Evolutionary conservation across 1,140 invertebrate genomes (phyloP), one percentile per base, ranked within the genome.

Genomic region (Dufourea novaeangliae): DNA sequence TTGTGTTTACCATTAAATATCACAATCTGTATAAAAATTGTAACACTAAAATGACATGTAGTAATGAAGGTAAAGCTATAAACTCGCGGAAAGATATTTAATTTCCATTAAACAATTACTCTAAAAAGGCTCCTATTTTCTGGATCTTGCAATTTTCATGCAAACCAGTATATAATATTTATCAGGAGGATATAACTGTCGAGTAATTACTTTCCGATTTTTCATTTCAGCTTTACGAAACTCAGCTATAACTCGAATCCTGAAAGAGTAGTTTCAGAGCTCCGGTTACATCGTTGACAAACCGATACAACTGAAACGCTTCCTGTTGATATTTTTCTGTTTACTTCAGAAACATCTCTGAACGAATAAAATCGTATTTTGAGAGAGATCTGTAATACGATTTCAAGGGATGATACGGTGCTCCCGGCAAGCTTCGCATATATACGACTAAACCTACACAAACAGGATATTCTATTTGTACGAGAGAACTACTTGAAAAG

Each of bases 301-400:
- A 22, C 32, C 10, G 17, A 54, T 25, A 17, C 22, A 20, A 20
- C 11, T 37, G 17, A 54, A 54, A 20, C 32, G 22, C n/a, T 54
- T 10, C 3, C 50, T 54, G 29, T 20, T 27, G 34, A 56, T 69
- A 37, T 34, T 54, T 69, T 69, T 25, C 4, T 5, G 50, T 69
- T 69, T 69, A 37, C 34, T 69, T 39, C 25, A 39, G 22, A 27
- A 39, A 34, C 17, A 39, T n/a, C 67, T 37, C 29, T 32, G 34
- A 69, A n/a, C 67, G 25, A 17, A 25, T 50, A 10, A 39, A 39
- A 56, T 56, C 50, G 50, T 56, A 37, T 69, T 69, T 69, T 39
- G 17, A 69, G 29, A 39, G 67, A 34, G 50, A 69, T 37, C 50
- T 27, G 67, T 69, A 69, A 69, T 56, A 29, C 67, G 67, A 69